Conservation (phyloP, 1,140 invertebrate species). For the Halictus rubicundus region DNA sequence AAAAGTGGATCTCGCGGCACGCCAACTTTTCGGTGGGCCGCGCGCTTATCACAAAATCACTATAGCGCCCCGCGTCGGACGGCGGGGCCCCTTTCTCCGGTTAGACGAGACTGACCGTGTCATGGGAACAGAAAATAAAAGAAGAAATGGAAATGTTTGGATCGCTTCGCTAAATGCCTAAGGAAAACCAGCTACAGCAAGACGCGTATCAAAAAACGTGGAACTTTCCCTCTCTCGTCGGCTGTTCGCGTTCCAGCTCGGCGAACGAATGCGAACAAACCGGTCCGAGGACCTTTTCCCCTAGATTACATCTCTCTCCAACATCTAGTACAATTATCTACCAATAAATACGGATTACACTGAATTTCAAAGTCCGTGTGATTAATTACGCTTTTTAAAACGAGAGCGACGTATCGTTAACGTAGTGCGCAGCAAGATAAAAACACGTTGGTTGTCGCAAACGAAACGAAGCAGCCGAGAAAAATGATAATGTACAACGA, state of each 20-base stretch:
- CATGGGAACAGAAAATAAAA: constrained; percentile 15
- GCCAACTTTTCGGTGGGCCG: not conserved
- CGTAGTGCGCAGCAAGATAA: not conserved
- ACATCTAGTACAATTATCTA: constrained; percentile 27
- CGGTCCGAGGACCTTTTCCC: not conserved
- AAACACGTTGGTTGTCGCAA: not conserved
- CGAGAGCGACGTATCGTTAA: not conserved
- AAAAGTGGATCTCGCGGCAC: constrained; percentile 50
- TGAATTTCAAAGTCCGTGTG: not conserved
- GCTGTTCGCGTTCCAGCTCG: constrained; percentile 3
- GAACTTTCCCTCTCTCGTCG: not conserved
- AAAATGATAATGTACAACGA: no score
- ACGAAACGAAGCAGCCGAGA: not conserved
- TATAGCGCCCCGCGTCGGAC: constrained; percentile 13
- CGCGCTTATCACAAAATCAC: constrained; percentile 43
- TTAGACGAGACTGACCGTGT: constrained; percentile 29
- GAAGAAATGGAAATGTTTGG: constrained; percentile 55
- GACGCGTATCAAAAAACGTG: constrained; percentile 33
- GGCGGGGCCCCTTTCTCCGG: constrained; percentile 4
- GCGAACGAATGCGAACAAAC: constrained; percentile 16
- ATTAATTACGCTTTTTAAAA: not conserved
- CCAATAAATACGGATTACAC: constrained; percentile 20
- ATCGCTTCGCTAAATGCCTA: constrained; percentile 62
- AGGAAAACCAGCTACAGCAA: constrained; percentile 46
- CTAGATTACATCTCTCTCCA: constrained; percentile 14